Evolutionary conservation across 1,140 invertebrate genomes (phyloP), one percentile per base, ranked within the genome.

Genomic region (Tetramorium parvispinum): DNA sequence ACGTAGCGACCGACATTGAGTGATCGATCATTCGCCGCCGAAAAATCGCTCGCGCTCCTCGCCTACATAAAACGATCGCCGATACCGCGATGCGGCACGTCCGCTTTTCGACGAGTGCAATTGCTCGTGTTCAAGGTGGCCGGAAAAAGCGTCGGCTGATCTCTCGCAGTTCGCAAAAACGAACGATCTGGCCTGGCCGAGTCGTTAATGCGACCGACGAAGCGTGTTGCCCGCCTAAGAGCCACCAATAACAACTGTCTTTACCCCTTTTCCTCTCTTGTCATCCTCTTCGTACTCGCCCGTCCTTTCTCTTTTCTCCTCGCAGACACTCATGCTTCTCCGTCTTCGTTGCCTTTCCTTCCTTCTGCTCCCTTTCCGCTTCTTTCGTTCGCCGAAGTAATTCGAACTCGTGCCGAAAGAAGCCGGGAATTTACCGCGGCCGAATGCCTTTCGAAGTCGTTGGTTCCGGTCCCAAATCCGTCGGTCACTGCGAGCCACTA

Each of bases 321-420:
- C 70, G 75, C 86, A 40, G 68, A 68, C 43, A 46, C 70, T 63
- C 68, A 13, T 65, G 18, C 55, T 24, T 66, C 49, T 32, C 10
- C n/a, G 37, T 40, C 53, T 27, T 59, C 83, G 21, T 49, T 32
- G 51, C 21, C 18, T 55, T 65, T 57, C 57, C 13, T 51, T 24
- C 59, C 27, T 32, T 37, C 16, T 57, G 49, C 43, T 79, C 73
- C 86, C 61, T 82, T 57, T 88, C 59, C 88, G 70, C 53, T 51
- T 75, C 81, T 40, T 66, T 82, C 81, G 86, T 87, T 88, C 81
- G 46, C 37, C 53, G 57, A 76, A 88, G 91, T 91, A 91, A 92
- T 92, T 92, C 90, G 91, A 91, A 89, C 88, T 92, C 91, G 91
- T 93, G 91, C 85, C 89, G 88, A 89, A 92, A 93, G 86, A 91